phyloP scores from a whole-genome alignment of 2,797 vertebrate species.

The Liasis olivaceus region DNA sequence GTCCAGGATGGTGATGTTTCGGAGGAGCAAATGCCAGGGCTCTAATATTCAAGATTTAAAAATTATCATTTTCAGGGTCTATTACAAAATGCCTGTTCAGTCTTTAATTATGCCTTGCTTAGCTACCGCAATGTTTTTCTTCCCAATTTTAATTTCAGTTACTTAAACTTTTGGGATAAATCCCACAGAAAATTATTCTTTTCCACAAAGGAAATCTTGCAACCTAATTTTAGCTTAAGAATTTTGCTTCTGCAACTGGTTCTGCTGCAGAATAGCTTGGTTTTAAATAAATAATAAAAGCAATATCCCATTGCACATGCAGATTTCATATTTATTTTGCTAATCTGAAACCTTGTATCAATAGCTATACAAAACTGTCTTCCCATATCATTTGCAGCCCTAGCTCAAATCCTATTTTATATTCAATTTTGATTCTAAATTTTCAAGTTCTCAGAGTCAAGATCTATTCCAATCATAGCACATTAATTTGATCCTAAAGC shows the following conservation, averaged over 20 bases:
- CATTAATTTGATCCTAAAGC: background rate
- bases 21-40: no score
- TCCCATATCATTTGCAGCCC: background rate
- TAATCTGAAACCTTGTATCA: background rate
- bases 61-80: background rate
- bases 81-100: background rate
- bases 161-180: background rate
- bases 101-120: background rate
- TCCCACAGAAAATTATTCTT: background rate
- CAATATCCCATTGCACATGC: background rate
- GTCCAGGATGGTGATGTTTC: no score
- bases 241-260: background rate
- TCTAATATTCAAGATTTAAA: background rate
- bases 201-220: background rate
- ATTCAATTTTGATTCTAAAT: background rate
- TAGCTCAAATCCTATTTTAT: background rate
- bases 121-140: background rate
- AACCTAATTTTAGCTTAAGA: background rate
- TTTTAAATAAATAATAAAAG: slow-evolving; percentile 4
- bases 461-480: background rate
- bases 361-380: background rate
- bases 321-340: background rate
- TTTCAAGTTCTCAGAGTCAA: background rate
- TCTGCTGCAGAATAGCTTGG: background rate
- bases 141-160: background rate